Percentiles rank a stretch among this genome's conserved stretches.
phyloP scores from a whole-genome alignment of 2,888 invertebrate species.

The Dasysyrphus tricinctus region DNA sequence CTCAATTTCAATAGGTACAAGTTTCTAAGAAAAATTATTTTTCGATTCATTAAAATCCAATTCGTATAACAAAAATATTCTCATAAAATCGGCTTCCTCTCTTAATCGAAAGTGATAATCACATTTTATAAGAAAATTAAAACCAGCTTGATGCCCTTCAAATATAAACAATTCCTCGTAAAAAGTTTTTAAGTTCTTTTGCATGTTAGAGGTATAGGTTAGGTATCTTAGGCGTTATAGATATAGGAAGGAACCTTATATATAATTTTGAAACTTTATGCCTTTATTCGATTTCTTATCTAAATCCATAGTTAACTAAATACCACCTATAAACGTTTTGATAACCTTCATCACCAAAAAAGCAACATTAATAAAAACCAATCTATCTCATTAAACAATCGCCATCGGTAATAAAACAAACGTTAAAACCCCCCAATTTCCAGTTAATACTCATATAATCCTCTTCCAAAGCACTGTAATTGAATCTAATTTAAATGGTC shows the following conservation, averaged over 20 bases:
- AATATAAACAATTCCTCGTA: not conserved
- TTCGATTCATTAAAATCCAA: not conserved
- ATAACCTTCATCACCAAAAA: constrained; percentile 7
- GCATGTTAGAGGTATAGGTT: not conserved
- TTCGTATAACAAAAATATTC: not conserved
- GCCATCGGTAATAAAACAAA: constrained; percentile 57
- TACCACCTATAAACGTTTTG: constrained; percentile 16
- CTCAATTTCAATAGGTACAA: no score
- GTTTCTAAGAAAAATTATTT: not conserved
- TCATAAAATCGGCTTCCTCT: constrained; percentile 1
- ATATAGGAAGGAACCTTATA: not conserved
- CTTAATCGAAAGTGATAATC: constrained; percentile 36
- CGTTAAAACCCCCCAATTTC: constrained; percentile 49
- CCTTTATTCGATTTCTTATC: constrained; percentile 29
- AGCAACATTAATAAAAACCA: constrained; percentile 42
- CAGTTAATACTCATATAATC: constrained; percentile 49
- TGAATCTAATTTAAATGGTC: constrained; percentile 72
- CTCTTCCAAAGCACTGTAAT: constrained; percentile 63
- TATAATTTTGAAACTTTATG: constrained; percentile 14
- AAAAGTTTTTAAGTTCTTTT: constrained; percentile 5
- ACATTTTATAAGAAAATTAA: not conserved
- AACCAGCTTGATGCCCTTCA: constrained; percentile 16
- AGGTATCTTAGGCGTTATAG: no score
- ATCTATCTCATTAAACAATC: constrained; percentile 41
- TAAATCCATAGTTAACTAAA: constrained; percentile 6